Evolutionary conservation across 2,888 invertebrate species (phyloP).

Genomic region (Scaptomyza caliginosa): DNA sequence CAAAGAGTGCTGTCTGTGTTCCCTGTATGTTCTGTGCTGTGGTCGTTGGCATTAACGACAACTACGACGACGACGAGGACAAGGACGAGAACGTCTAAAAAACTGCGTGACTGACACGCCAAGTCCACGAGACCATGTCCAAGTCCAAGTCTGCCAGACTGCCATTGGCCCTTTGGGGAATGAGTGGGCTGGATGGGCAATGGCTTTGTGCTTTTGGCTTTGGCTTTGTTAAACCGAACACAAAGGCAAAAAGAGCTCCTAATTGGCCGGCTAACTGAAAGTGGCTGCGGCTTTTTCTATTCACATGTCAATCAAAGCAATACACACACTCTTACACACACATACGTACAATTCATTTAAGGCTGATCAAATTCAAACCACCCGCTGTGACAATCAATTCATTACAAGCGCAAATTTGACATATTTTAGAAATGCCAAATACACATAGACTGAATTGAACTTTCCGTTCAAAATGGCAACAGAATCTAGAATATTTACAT

Average conservation of each 20-base stretch:
- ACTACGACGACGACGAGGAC: not conserved
- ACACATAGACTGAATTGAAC: conserved; percentile 24
- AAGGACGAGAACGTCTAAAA: conserved; percentile 57
- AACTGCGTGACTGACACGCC: conserved; percentile 79
- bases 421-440: conserved; percentile 59
- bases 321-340: conserved; percentile 8
- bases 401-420: conserved; percentile 70
- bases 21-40: conserved; percentile 37
- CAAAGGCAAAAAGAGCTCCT: conserved; percentile 78
- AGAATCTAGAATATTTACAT: conserved; percentile 49
- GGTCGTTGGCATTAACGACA: conserved; percentile 67
- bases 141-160: conserved; percentile 28
- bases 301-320: conserved; percentile 76
- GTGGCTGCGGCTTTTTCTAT: conserved; percentile 76
- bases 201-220: conserved; percentile 66
- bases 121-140: conserved; percentile 41
- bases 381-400: conserved; percentile 76
- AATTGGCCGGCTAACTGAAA: conserved; percentile 72
- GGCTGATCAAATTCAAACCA: conserved; percentile 60
- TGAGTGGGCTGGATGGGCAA: conserved; percentile 17
- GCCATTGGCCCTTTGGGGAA: conserved; percentile 3
- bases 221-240: conserved; percentile 52
- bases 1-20: conserved; percentile 12
- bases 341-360: conserved; percentile 26
- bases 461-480: not conserved